Percentiles rank a stretch among this genome's conserved stretches.
phyloP scores from a whole-genome alignment of 2,797 vertebrate species.

The Staurois parvus region DNA sequence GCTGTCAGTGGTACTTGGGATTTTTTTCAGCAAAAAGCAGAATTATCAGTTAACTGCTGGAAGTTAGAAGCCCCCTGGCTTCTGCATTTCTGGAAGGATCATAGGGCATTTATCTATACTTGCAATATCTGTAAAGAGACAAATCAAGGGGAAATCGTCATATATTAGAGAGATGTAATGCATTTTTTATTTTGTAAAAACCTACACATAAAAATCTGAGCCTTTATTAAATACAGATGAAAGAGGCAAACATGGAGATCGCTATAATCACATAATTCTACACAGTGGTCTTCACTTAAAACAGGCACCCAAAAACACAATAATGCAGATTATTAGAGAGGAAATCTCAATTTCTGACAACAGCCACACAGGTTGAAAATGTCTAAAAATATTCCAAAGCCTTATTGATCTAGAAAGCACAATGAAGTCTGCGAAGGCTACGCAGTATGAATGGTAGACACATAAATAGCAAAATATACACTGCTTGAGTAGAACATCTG shows the following conservation, averaged over 20 bases:
- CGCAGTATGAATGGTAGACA: too few relatives aligned
- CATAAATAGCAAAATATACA: not conserved
- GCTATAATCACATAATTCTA: too few relatives aligned
- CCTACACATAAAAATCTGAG: too few relatives aligned
- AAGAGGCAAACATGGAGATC: too few relatives aligned
- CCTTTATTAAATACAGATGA: too few relatives aligned
- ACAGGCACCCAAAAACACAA: too few relatives aligned
- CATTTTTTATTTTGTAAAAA: too few relatives aligned
- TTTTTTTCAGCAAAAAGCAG: not conserved
- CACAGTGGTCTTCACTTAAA: not conserved
- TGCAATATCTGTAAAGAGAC: not conserved
- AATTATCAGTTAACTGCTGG: not conserved
- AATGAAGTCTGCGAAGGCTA: not conserved
- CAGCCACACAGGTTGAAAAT: too few relatives aligned
- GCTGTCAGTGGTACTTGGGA: not conserved
- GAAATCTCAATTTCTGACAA: too few relatives aligned
- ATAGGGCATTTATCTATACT: not conserved
- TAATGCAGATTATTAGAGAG: too few relatives aligned
- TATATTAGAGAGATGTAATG: not conserved
- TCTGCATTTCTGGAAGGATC: too few relatives aligned
- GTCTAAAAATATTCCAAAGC: not conserved
- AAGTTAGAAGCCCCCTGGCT: not conserved
- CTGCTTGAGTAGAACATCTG: too few relatives aligned
- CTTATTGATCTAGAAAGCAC: not conserved
- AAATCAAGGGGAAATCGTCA: not conserved